Base-by-base conservation (phyloP, 2,888 invertebrate species). In the Rhimphoctona megacephalus region DNA sequence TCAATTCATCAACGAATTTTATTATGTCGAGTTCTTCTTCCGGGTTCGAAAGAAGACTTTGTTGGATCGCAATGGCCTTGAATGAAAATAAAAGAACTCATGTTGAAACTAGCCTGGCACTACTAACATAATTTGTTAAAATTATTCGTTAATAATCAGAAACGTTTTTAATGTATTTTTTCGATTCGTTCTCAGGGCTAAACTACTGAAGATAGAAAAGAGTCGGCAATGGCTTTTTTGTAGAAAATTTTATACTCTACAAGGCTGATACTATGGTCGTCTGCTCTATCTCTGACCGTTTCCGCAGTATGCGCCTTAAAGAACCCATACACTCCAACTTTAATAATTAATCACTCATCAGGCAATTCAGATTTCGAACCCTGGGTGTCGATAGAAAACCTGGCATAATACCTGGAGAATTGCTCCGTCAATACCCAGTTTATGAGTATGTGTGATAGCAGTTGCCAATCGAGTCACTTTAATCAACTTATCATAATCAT, bases 401-500 rank as follows among this genome's bases (percentile, higher is more conserved):
- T 6, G 5, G 1, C 14, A 43, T 11, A 22, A 61, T 87, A 95
- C 95, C 91, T 95, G 95, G 64, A 96, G 93, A 83, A 96, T 91
- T 49, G 96, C 96, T 67, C 96, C 96, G 90, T 96, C 94, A 22
- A 96, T 92, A 22, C 95, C 96, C 74, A 95, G 89, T 87, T 93
- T 93, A 92, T 95, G 95, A 36, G 95, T 95, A 92, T 97, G 97
- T 7, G 97, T 97, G 17, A 97, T 92, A 90, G 94, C 91, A 0
- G 97, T 95, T 6, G 95, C 94, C 86, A 95, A 93, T 82, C 90
- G 94, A 0, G 95, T 95, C 36, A 95, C 94, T 36, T 96, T 94
- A 19, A 96, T 88, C 91, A 96, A 94, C 43, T 91, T 91, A 69
- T 95, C 91, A 82, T 95, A 95, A 87, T 95, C 94, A 81, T 95